Base-by-base conservation (phyloP, 2,113 vertebrate species). In the Taurulus bubalis region DNA sequence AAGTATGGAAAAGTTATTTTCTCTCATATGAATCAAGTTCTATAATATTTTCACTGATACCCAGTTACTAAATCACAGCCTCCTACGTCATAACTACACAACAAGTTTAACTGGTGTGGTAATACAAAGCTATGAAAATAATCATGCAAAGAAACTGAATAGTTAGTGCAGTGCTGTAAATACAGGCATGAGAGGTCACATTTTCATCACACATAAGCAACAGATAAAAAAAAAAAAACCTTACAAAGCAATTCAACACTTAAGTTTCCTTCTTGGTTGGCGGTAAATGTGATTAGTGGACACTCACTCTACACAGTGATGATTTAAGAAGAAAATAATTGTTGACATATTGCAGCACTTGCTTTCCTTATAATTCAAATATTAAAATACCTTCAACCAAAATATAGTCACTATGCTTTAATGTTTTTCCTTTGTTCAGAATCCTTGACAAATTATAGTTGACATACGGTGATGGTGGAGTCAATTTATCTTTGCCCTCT, bases 61-160 rank as follows among this genome's bases (percentile, higher is more conserved):
- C 4, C 28, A 76, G 14, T 14, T 4, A 38, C 22, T 32, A 26
- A 24, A 6, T 45, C 18, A 40, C 34, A 76, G 26, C 36, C 62
- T 72, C 8, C 1, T 9, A 24, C 36, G 12, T 40, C 26, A 67
- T 36, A 24, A 38, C 12, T 64, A 75, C n/a, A 53, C 34, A 74
- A 42, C 47, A 47, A 45, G 51, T 73, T 36, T 67, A 16, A 66
- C 8, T 65, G 20, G 8, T 6, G 8, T n/a, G 30, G 67, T 70
- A 66, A 63, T 10, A 53, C 12, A 20, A 80, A 80, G 65, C 70
- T 68, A 38, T 77, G 34, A 78, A 85, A 82, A 77, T 60, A 47
- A 80, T 68, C 74, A 73, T 84, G 80, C 64, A 83, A 78, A 84
- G 2, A 75, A 84, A 79, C 74, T 18, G 53, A 64, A 24, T 77